Conservation (phyloP, 2,113 vertebrate genomes). For the Archilochus colubris region DNA sequence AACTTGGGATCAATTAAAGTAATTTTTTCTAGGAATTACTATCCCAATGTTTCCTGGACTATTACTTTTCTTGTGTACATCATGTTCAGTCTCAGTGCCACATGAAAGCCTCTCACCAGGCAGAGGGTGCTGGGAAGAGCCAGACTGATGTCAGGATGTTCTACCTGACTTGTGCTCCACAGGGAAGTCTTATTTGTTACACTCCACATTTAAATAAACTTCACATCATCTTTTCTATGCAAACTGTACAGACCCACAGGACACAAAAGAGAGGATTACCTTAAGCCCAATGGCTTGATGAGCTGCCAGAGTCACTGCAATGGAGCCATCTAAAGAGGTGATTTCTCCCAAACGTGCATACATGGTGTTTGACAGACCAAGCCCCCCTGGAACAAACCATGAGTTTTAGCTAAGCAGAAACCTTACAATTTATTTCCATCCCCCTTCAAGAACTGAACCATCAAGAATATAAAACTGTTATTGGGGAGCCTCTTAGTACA, state of each 20-base stretch:
- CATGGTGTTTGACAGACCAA: conserved; percentile 94
- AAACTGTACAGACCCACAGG: background rate
- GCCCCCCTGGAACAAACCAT: conserved; percentile 80
- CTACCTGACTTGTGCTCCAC: background rate
- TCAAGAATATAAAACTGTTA: background rate
- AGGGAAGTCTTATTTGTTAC: background rate
- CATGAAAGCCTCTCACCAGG: background rate
- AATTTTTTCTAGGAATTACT: background rate
- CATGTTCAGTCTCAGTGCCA: background rate
- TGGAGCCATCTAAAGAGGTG: conserved; percentile 83
- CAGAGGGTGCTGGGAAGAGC: background rate
- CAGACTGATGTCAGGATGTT: background rate
- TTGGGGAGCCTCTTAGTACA: accelerated
- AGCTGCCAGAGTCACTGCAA: conserved; percentile 91
- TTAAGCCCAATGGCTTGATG: conserved; percentile 97
- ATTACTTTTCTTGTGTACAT: background rate
- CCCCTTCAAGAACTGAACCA: background rate
- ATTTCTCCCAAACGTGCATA: conserved; percentile 91
- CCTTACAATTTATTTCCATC: background rate
- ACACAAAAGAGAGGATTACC: conserved; percentile 67
- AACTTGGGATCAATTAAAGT: background rate
- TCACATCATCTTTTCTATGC: background rate
- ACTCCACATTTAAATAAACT: background rate
- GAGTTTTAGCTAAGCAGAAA: accelerated
- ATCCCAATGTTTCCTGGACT: background rate